phyloP scores from a whole-genome alignment of 2,888 invertebrate genomes.

The Cerastoderma edule region DNA sequence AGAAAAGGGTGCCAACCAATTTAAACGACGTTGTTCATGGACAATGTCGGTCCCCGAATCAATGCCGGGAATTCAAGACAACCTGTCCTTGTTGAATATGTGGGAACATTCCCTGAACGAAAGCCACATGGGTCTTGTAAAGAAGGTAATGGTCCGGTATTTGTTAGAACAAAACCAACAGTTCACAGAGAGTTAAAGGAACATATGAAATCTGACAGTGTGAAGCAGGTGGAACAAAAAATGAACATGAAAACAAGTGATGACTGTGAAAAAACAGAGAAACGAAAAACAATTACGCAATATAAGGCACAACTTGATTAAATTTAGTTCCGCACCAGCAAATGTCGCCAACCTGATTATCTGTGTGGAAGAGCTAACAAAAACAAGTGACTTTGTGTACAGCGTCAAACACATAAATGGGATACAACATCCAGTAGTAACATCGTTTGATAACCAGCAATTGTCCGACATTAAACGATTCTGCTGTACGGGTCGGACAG shows the following conservation, averaged over 20 bases:
- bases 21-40: conserved; percentile 31
- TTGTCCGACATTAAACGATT: conserved; percentile 44
- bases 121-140: conserved; percentile 16
- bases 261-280: conserved; percentile 13
- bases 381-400: conserved; percentile 37
- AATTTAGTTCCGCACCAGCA: neutral
- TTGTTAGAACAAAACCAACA: conserved; percentile 19
- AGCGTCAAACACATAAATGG: conserved; percentile 39
- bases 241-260: conserved; percentile 15
- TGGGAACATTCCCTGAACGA: conserved; percentile 23
- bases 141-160: conserved; percentile 17
- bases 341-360: conserved; percentile 47
- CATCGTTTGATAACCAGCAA: conserved; percentile 38
- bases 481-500: conserved; percentile 25
- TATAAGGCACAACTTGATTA: conserved; percentile 25
- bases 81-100: conserved; percentile 27
- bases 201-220: conserved; percentile 18
- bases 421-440: conserved; percentile 33
- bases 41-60: conserved; percentile 1
- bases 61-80: neutral
- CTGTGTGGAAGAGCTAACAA: conserved; percentile 49
- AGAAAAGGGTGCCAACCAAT: neutral
- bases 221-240: conserved; percentile 28
- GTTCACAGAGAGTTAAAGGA: conserved; percentile 7
- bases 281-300: conserved; percentile 31